Evolutionary conservation across 2,797 vertebrate genomes (phyloP).

Genomic region (Mus caroli): DNA sequence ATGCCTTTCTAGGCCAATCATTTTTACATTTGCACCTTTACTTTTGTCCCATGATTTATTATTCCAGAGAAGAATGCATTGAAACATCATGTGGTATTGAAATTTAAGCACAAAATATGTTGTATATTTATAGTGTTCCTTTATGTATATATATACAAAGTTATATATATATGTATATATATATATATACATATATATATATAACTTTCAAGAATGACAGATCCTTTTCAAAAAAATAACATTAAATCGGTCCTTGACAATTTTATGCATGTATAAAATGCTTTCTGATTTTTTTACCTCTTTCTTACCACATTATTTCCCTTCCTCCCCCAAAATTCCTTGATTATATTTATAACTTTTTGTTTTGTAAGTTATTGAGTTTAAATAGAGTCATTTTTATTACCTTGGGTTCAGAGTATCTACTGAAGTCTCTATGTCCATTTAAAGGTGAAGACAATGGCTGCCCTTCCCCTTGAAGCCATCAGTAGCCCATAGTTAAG

Average conservation of each 20-base stretch:
- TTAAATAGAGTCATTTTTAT: too few species aligned
- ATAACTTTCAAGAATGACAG: background rate
- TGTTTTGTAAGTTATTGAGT: background rate
- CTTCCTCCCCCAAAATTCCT: background rate
- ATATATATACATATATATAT: background rate
- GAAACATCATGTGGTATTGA: background rate
- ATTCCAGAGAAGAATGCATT: background rate
- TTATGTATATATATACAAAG: background rate
- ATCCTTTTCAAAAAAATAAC: background rate
- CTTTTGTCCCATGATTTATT: conserved; percentile 29
- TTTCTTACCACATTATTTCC: background rate
- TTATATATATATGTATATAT: too few species aligned
- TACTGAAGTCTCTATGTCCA: background rate
- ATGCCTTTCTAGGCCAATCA: background rate
- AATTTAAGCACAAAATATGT: background rate
- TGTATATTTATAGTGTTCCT: background rate
- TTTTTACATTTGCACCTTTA: conserved; percentile 7
- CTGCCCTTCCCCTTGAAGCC: background rate
- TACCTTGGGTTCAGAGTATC: background rate
- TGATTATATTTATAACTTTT: background rate
- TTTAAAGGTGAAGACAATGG: background rate
- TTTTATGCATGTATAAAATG: background rate
- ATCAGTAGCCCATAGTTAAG: background rate
- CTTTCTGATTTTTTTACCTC: background rate
- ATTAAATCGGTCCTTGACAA: background rate